phyloP scores from a whole-genome alignment of 2,113 vertebrate genomes.

The Bujurquina vittata region DNA sequence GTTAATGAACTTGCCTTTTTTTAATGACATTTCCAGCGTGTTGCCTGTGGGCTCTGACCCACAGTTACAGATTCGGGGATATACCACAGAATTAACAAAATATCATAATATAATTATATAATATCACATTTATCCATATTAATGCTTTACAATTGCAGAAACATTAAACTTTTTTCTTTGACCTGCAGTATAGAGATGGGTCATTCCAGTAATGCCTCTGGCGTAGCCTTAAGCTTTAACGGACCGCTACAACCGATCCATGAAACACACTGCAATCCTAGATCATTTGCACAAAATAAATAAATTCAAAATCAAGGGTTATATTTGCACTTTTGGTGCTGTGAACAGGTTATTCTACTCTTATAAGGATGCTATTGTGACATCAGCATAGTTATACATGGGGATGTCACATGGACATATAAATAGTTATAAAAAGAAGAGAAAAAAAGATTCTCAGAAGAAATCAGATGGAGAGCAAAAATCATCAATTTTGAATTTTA shows the following conservation, averaged over 20 bases:
- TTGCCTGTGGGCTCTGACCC: background rate
- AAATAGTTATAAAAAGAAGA: background rate
- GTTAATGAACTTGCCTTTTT: background rate
- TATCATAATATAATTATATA: background rate
- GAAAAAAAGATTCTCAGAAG: background rate
- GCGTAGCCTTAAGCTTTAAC: too few species aligned
- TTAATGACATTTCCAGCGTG: background rate
- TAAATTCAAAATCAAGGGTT: too few species aligned
- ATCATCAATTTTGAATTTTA: accelerated
- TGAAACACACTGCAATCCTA: background rate
- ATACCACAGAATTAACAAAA: accelerated
- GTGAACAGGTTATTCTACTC: too few species aligned
- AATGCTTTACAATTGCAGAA: background rate
- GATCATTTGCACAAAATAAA: too few species aligned
- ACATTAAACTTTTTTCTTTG: background rate
- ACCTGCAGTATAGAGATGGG: too few species aligned
- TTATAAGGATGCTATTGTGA: background rate
- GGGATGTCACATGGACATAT: background rate
- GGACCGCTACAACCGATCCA: background rate
- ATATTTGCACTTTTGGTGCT: too few species aligned
- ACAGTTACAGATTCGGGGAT: background rate
- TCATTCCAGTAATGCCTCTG: too few species aligned
- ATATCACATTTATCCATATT: too few species aligned
- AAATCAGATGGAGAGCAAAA: too few species aligned
- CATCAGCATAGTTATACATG: background rate